phyloP scores from a whole-genome alignment of 2,888 invertebrate species.

The Volucella bombylans region DNA sequence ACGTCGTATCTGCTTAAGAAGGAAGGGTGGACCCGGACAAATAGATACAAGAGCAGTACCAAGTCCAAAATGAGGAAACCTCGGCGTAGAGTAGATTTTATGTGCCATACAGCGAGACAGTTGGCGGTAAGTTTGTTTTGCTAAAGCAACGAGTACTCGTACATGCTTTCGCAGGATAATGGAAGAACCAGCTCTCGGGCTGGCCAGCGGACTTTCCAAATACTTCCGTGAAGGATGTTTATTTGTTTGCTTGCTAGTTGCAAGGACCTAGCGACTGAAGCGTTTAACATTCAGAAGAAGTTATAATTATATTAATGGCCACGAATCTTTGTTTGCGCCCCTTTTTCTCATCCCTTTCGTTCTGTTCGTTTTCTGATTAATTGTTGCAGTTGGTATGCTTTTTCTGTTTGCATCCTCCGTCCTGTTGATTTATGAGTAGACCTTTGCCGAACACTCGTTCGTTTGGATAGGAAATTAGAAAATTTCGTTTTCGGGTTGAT shows the following conservation, averaged over 20 bases:
- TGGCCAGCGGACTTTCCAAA: constrained; percentile 1
- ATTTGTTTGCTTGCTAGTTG: constrained; percentile 37
- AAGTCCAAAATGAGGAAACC: too few relatives aligned
- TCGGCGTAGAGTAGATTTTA: too few relatives aligned
- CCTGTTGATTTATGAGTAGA: constrained; percentile 20
- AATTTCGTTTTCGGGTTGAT: not conserved
- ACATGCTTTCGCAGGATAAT: not conserved
- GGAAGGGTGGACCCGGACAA: not conserved
- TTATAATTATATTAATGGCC: constrained; percentile 48
- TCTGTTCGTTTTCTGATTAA: constrained; percentile 11
- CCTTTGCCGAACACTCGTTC: not conserved
- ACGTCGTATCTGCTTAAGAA: not conserved
- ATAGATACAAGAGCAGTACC: too few relatives aligned
- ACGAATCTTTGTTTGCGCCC: not conserved
- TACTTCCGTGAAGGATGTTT: constrained; percentile 39
- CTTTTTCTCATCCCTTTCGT: not conserved
- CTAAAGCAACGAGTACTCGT: not conserved
- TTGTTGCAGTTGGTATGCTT: constrained; percentile 13
- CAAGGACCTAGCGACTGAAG: constrained; percentile 33
- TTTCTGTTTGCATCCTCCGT: not conserved
- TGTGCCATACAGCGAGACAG: too few relatives aligned
- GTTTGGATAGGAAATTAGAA: constrained; percentile 13
- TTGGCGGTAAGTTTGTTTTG: too few relatives aligned
- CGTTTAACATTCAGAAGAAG: constrained; percentile 19
- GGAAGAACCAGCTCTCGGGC: constrained; percentile 2